These are phyloP conservation scores for Falco peregrinus DNA, from an alignment of 2,797 vertebrate species.

Conservation along the genomic window DNA sequence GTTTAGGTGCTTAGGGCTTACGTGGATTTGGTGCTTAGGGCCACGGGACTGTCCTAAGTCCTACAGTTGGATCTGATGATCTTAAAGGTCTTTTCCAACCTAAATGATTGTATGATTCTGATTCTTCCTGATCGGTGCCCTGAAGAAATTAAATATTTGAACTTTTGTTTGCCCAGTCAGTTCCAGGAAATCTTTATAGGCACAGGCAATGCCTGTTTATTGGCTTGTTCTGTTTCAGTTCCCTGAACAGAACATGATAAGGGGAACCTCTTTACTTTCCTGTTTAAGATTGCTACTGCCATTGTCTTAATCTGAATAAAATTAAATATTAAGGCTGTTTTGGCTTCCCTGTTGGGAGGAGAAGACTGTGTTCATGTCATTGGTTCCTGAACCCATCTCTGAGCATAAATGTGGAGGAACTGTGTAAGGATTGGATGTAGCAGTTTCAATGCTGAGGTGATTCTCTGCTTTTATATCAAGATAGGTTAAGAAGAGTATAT, in stretches of 20 bases:
- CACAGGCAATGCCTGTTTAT: neutral
- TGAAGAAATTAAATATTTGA: slow-evolving; percentile 45
- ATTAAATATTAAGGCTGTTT: neutral
- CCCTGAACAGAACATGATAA: neutral
- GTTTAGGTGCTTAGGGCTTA: too few species aligned
- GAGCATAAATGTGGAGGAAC: neutral
- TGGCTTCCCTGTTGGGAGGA: neutral
- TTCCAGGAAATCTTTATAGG: slow-evolving; percentile 47
- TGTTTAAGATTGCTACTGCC: neutral
- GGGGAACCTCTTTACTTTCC: neutral
- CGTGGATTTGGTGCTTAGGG: too few species aligned
- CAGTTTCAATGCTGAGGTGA: neutral
- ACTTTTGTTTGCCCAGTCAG: neutral
- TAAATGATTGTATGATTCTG: too few species aligned
- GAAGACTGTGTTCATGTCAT: neutral
- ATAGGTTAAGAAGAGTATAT: neutral
- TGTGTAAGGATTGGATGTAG: neutral
- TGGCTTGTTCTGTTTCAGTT: neutral
- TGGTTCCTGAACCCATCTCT: neutral
- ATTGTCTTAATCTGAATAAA: neutral
- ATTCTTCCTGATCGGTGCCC: neutral
- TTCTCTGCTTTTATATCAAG: neutral
- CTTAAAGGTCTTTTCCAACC: too few species aligned
- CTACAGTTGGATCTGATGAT: too few species aligned
- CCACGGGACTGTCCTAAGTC: too few species aligned